Evolutionary conservation across 2,113 vertebrate species (phyloP).

Genomic region (Alligator mississippiensis): DNA sequence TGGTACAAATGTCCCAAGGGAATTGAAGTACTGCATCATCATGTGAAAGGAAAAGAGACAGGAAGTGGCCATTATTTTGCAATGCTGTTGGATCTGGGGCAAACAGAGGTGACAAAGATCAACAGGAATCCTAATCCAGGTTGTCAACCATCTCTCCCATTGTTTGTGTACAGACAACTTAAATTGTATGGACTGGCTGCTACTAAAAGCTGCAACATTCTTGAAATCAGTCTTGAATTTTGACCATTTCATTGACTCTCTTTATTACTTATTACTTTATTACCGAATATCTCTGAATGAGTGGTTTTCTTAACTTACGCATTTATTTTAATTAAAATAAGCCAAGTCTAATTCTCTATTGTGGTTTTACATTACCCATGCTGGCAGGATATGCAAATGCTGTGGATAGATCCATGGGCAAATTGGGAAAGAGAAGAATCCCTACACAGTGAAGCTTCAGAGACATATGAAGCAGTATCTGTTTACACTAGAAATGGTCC

Average conservation of each 20-base stretch:
- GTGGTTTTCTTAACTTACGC: constrained; percentile 18
- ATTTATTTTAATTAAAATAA: constrained; percentile 46
- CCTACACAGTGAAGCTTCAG: constrained; percentile 45
- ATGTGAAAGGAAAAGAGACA: constrained; percentile 29
- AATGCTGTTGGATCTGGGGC: constrained; percentile 42
- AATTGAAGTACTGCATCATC: constrained; percentile 62
- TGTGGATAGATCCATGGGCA: constrained; percentile 45
- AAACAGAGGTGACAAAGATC: constrained; percentile 29
- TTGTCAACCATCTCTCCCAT: background rate
- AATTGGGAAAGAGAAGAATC: constrained; percentile 30
- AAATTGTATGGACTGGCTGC: background rate
- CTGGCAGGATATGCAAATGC: background rate
- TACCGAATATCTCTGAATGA: constrained; percentile 13
- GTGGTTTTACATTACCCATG: constrained; percentile 32
- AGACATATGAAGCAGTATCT: constrained; percentile 26
- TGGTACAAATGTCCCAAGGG: constrained; percentile 33
- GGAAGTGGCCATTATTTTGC: constrained; percentile 48
- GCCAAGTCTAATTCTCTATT: constrained; percentile 30
- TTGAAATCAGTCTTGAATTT: background rate
- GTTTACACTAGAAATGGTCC: constrained; percentile 47
- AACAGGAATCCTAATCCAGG: background rate
- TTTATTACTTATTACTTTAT: background rate
- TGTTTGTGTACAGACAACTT: background rate
- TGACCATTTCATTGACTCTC: too few species aligned
- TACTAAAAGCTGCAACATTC: background rate